Percentiles rank a stretch among this genome's conserved stretches.
Conservation (phyloP, 1,140 invertebrate species). For the Aphelenchoides avenae region DNA sequence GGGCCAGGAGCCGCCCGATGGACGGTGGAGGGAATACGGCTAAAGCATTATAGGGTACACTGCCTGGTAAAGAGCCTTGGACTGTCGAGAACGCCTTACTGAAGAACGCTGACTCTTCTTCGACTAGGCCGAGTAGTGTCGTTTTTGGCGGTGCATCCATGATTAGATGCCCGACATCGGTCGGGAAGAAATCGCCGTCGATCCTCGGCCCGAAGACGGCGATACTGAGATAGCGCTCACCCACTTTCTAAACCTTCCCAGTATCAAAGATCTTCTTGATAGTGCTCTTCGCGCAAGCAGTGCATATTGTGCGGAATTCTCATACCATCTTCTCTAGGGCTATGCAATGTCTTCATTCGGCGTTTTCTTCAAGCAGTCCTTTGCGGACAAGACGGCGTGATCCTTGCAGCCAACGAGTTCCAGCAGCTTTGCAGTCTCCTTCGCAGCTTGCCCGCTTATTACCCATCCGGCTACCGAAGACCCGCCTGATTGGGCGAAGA, state of each 20-base stretch:
- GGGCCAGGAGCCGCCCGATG: no score
- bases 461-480: conserved; percentile 23
- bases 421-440: conserved; percentile 26
- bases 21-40: no score
- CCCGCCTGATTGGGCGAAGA: conserved; percentile 42
- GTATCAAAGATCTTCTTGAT: no score
- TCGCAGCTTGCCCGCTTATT: conserved; percentile 10
- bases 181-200: conserved; percentile 33
- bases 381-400: conserved; percentile 22
- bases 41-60: no score
- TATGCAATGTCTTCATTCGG: conserved; percentile 25
- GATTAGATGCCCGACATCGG: conserved; percentile 25
- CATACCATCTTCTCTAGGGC: conserved; percentile 27
- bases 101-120: conserved; percentile 18
- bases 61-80: no score
- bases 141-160: conserved; percentile 28
- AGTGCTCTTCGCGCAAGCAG: no score
- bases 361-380: conserved; percentile 27
- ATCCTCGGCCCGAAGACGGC: conserved; percentile 33
- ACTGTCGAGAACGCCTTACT: no score
- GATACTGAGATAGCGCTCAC: not conserved
- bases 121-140: conserved; percentile 22
- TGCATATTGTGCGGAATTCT: not conserved
- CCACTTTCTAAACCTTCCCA: no score
- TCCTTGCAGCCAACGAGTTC: conserved; percentile 19